Evolutionary conservation across 2,113 vertebrate genomes (phyloP).

Genomic region (Protomyctophum bolini): DNA sequence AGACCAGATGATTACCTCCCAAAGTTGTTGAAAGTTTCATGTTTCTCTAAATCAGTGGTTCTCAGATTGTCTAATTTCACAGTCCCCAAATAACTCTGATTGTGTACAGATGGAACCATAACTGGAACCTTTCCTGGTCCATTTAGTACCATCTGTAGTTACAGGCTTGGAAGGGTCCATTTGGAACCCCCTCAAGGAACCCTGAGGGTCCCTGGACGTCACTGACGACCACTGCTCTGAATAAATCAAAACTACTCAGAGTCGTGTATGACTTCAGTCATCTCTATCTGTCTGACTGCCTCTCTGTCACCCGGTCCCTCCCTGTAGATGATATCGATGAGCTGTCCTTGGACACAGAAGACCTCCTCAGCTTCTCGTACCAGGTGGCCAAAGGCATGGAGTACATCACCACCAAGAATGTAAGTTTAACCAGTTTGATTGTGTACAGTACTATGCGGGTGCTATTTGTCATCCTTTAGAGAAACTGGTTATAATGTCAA

Average conservation of each 20-base stretch:
- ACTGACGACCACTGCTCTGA: too few species aligned
- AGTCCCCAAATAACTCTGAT: too few species aligned
- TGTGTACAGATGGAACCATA: too few species aligned
- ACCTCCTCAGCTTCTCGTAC: constrained; percentile 95
- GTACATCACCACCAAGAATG: constrained; percentile 96
- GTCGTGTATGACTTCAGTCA: not conserved
- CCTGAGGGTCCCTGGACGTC: too few species aligned
- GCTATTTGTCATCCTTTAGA: constrained; percentile 5
- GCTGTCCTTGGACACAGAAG: constrained; percentile 90
- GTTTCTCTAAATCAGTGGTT: too few species aligned
- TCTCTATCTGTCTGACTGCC: not conserved
- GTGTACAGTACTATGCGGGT: not conserved
- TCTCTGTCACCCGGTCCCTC: not conserved
- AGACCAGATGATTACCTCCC: not conserved
- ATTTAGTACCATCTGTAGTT: too few species aligned
- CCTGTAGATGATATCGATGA: constrained; percentile 83
- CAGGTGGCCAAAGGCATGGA: constrained; percentile 98
- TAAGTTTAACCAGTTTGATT: constrained; percentile 70
- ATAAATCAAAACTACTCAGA: not conserved
- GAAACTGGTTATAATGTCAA: constrained; percentile 34
- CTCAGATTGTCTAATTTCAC: too few species aligned
- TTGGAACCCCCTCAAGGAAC: too few species aligned
- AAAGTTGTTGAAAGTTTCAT: too few species aligned
- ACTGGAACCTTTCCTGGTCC: too few species aligned
- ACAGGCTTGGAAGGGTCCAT: too few species aligned